Evolutionary conservation across 2,797 vertebrate species (phyloP), one percentile per base, ranked within the genome.

Genomic region (Chloroceryle amazona): DNA sequence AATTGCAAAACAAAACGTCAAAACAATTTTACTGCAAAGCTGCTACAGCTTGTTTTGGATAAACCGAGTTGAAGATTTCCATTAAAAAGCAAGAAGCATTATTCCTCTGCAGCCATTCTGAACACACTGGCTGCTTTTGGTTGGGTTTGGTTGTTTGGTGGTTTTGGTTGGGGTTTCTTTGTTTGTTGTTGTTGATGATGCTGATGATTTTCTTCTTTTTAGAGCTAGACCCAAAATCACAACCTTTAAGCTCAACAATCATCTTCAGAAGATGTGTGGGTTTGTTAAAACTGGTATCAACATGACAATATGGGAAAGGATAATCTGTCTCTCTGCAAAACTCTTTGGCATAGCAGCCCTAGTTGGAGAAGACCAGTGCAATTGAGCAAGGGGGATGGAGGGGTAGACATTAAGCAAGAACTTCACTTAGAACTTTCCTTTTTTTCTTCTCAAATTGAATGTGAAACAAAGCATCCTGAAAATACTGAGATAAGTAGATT

Each of bases 1-100:
- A 91, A 85, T 44, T 76, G 86, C 58, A 86, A 95, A 95, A 93
- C 42, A 94, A 90, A 90, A 46, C 23, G 61, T 96, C 57, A 90
- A 55, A 95, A 82, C 54, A 90, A 63, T 63, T 93, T 81, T 25
- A 78, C 16, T 42, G 12, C 51, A 79, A 78, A 81, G 39, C 20
- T 66, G 15, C 63, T 81, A 33, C 22, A 89, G 29, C 16, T 88
- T 92, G 39, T 74, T 92, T 90, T 81, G 52, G 74, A 87, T 71
- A 66, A 13, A 81, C 6, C n/a, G 33, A 55, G 11, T 18, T 79
- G 60, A 92, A 80, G 18, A 90, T 76, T 79, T 81, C 26, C 52
- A 55, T 66, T 73, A 81, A 89, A 84, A 92, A 67, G 11, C 26
- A 76, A 63, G 39, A 76, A 12, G 10, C 9, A 29, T 75, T 23